Evolutionary conservation across 2,888 invertebrate genomes (phyloP).

Genomic region (Drosophila infuscata): DNA sequence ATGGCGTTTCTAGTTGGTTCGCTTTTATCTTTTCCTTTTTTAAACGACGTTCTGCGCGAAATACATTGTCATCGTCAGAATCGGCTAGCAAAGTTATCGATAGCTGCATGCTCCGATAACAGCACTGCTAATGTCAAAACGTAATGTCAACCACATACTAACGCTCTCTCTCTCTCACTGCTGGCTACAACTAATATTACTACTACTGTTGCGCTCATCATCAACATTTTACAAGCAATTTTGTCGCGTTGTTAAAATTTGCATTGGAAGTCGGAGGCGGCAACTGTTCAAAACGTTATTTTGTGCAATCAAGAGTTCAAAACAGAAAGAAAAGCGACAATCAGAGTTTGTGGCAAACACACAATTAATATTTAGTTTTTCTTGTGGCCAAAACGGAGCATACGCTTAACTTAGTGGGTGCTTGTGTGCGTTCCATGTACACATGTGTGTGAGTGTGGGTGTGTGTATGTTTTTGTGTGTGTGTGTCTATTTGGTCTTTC

Average conservation of each 20-base stretch:
- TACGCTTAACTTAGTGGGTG: constrained; percentile 54
- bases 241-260: constrained; percentile 76
- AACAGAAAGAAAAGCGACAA: neutral
- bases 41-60: constrained; percentile 37
- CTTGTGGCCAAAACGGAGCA: constrained; percentile 60
- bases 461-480: constrained; percentile 19
- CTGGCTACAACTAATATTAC: constrained; percentile 55
- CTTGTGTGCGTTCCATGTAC: constrained; percentile 35
- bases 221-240: constrained; percentile 71
- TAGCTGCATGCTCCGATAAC: constrained; percentile 38
- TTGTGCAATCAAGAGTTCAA: constrained; percentile 12
- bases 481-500: constrained; percentile 46
- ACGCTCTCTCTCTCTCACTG: constrained; percentile 61
- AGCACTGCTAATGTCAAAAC: constrained; percentile 42
- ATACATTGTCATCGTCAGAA: constrained; percentile 17
- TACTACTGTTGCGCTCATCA: constrained; percentile 70
- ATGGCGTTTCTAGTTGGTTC: neutral
- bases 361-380: constrained; percentile 48
- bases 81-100: constrained; percentile 43
- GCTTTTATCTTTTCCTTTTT: neutral
- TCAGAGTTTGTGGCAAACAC: constrained; percentile 31
- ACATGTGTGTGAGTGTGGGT: constrained; percentile 20
- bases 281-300: constrained; percentile 21
- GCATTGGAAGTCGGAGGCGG: constrained; percentile 56
- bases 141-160: constrained; percentile 53